Evolutionary conservation across 2,888 invertebrate genomes (phyloP).

Genomic region (Pocota personata): DNA sequence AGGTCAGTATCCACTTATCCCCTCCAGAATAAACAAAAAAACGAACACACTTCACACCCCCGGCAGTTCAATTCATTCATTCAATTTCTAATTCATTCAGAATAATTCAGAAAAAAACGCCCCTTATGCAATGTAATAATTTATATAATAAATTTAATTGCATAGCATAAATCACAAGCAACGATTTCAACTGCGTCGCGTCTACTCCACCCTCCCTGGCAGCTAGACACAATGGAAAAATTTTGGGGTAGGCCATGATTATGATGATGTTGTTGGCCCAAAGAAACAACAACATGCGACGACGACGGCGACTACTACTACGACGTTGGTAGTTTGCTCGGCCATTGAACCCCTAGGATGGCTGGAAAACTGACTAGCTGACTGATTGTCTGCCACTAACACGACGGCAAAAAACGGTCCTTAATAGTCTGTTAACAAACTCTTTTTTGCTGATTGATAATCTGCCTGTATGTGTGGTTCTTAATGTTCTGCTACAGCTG

Average conservation of each 20-base stretch:
- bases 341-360: slow-evolving; percentile 65
- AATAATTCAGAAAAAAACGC: slow-evolving; percentile 8
- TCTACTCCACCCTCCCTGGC: slow-evolving; percentile 48
- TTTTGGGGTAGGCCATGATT: slow-evolving; percentile 73
- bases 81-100: slow-evolving; percentile 42
- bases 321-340: slow-evolving; percentile 37
- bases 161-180: slow-evolving; percentile 54
- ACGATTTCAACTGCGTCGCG: slow-evolving; percentile 38
- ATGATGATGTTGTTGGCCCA: slow-evolving; percentile 74
- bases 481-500: slow-evolving; percentile 55
- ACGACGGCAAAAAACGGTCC: slow-evolving; percentile 37
- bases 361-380: slow-evolving; percentile 69
- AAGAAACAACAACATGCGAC: slow-evolving; percentile 66
- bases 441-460: slow-evolving; percentile 34
- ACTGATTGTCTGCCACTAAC: slow-evolving; percentile 70
- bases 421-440: slow-evolving; percentile 54
- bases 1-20: too few species aligned
- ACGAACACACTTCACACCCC: neutral
- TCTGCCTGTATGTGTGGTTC: slow-evolving; percentile 17
- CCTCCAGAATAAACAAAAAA: too few species aligned
- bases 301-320: slow-evolving; percentile 31
- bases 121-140: slow-evolving; percentile 51
- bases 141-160: slow-evolving; percentile 52
- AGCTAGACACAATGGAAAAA: slow-evolving; percentile 65
- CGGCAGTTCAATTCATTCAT: slow-evolving; percentile 32